These are phyloP conservation scores for Salvelinus namaycush DNA, from an alignment of 2,113 vertebrate genomes.

Conservation along the genomic window DNA sequence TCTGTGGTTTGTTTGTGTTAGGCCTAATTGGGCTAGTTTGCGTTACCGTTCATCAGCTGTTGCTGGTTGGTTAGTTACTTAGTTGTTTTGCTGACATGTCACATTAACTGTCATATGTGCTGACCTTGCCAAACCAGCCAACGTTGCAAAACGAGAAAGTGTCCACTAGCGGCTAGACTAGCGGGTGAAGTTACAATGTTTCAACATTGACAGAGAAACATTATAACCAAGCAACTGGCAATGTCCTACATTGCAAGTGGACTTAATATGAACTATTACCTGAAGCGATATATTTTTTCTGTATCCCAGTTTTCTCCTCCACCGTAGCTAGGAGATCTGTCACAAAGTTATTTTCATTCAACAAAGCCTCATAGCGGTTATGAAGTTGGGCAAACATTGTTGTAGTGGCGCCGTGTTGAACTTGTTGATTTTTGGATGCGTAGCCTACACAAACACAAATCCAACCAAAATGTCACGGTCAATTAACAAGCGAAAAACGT, in stretches of 20 bases:
- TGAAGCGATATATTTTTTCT: conserved; percentile 76
- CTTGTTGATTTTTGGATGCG: background rate
- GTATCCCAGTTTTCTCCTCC: conserved; percentile 81
- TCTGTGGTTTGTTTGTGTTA: background rate
- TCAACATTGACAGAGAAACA: background rate
- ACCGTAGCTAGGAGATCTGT: conserved; percentile 75
- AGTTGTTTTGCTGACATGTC: no score
- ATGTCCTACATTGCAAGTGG: no score
- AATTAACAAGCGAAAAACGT: background rate
- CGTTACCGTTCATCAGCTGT: background rate
- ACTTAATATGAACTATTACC: conserved; percentile 68
- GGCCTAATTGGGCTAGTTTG: no score
- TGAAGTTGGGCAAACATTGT: conserved; percentile 61
- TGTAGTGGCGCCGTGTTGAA: background rate
- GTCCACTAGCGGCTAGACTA: background rate
- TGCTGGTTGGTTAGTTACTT: background rate
- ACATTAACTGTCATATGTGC: background rate
- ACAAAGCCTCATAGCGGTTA: conserved; percentile 76
- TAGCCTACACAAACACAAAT: conserved; percentile 1
- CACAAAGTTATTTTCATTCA: conserved; percentile 79
- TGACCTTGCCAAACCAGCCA: background rate
- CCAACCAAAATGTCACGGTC: background rate
- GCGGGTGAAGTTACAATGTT: background rate
- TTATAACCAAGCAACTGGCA: background rate
- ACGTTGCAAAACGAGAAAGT: background rate